Evolutionary conservation across 2,888 invertebrate genomes (phyloP).

Genomic region (Odontomyia ornata): DNA sequence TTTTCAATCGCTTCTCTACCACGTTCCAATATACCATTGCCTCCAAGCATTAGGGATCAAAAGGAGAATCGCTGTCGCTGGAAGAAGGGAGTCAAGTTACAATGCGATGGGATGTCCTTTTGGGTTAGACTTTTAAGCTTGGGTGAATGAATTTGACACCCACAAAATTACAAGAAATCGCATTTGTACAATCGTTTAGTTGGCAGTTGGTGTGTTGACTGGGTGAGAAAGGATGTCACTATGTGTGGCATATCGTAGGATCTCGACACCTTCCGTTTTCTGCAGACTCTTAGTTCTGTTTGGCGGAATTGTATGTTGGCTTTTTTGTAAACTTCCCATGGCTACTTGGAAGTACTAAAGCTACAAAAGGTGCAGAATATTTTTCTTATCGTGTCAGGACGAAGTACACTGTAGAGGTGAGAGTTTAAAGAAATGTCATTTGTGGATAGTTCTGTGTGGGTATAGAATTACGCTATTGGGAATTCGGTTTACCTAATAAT

Average conservation of each 20-base stretch:
- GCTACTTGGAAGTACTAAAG: too few relatives aligned
- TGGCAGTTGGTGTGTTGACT: constrained; percentile 1
- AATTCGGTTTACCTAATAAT: constrained; percentile 37
- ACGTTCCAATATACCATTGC: background rate
- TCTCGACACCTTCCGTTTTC: constrained; percentile 35
- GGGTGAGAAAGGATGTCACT: background rate
- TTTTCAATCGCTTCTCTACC: background rate
- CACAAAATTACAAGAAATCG: constrained; percentile 43
- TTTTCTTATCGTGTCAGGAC: constrained; percentile 18
- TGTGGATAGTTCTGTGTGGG: background rate
- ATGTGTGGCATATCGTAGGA: background rate
- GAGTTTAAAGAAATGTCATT: constrained; percentile 30
- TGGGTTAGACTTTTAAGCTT: constrained; percentile 28
- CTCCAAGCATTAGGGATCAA: background rate
- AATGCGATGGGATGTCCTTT: constrained; percentile 30
- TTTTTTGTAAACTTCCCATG: background rate
- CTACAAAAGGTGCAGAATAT: background rate
- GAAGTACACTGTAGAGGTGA: background rate
- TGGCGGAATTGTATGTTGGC: background rate
- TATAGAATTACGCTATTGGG: constrained; percentile 4
- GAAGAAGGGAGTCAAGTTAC: background rate
- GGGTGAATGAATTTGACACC: constrained; percentile 37
- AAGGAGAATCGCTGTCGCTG: background rate
- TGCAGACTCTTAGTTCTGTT: constrained; percentile 16
- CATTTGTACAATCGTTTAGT: constrained; percentile 39